Evolutionary conservation across 2,113 vertebrate species (phyloP).

Genomic region (Drymodes brunneopygia): DNA sequence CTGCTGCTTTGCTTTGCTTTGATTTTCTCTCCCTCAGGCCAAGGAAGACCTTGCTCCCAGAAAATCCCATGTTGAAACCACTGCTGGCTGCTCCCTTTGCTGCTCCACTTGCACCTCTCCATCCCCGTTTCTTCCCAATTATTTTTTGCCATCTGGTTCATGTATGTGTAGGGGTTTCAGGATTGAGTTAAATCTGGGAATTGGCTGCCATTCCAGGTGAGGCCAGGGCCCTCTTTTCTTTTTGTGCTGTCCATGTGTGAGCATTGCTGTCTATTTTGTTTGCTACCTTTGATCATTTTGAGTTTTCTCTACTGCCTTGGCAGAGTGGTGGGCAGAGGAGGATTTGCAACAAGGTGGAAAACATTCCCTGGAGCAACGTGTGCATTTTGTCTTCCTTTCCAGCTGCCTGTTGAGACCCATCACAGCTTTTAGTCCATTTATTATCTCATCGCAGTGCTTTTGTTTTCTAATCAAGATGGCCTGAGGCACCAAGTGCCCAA

Average conservation of each 20-base stretch:
- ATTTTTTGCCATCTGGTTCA: background rate
- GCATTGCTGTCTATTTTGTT: background rate
- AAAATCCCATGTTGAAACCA: background rate
- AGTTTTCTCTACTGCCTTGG: background rate
- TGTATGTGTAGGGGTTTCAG: background rate
- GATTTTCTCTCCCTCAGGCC: background rate
- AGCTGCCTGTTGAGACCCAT: background rate
- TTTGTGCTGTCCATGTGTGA: background rate
- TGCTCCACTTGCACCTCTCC: background rate
- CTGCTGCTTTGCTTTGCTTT: background rate
- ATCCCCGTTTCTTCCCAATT: background rate
- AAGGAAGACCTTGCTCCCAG: background rate
- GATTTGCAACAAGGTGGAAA: background rate
- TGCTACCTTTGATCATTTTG: background rate
- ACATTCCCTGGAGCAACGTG: background rate
- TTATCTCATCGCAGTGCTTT: background rate
- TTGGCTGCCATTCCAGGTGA: background rate
- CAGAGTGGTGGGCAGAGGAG: background rate
- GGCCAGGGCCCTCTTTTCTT: background rate
- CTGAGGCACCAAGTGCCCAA: background rate
- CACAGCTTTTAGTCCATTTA: background rate
- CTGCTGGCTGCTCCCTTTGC: background rate
- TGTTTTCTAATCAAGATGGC: constrained; percentile 6
- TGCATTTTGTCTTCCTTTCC: background rate
- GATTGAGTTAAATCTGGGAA: background rate